phyloP scores from a whole-genome alignment of 1,140 invertebrate species.

The Ladona fulva region DNA sequence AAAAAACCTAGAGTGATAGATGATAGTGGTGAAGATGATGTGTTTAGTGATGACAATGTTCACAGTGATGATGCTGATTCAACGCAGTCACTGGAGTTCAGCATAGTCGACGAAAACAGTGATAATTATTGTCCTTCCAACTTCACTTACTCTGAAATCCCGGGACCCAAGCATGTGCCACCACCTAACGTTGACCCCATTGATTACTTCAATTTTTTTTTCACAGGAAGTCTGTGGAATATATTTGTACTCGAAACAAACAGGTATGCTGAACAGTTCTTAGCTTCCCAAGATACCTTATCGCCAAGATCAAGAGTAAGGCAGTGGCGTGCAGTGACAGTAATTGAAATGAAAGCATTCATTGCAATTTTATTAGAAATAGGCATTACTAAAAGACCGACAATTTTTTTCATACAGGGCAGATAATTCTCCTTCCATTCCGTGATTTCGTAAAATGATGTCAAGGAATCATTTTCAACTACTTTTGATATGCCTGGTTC shows the following conservation, averaged over 20 bases:
- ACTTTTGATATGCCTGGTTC: not conserved
- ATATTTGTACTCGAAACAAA: not conserved
- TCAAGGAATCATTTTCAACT: too few species aligned
- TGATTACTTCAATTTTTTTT: not conserved
- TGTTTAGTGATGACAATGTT: not conserved
- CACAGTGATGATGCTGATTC: not conserved
- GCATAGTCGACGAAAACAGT: not conserved
- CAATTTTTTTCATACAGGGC: too few species aligned
- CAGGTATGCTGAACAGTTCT: not conserved
- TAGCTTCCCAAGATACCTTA: not conserved
- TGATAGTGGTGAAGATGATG: too few species aligned
- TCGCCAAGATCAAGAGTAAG: not conserved
- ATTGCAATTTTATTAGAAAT: too few species aligned
- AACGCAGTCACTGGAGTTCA: not conserved
- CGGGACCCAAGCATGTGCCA: not conserved
- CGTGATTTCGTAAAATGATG: too few species aligned
- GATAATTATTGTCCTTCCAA: not conserved
- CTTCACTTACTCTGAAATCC: not conserved
- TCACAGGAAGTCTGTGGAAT: not conserved
- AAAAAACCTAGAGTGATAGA: not conserved
- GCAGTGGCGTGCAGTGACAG: too few species aligned
- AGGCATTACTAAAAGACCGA: too few species aligned
- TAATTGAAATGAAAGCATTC: too few species aligned
- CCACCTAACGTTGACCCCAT: not conserved
- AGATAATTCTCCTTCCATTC: too few species aligned